Percentiles rank a stretch among this genome's conserved stretches.
phyloP scores from a whole-genome alignment of 2,797 vertebrate genomes.

The Zalophus californianus region DNA sequence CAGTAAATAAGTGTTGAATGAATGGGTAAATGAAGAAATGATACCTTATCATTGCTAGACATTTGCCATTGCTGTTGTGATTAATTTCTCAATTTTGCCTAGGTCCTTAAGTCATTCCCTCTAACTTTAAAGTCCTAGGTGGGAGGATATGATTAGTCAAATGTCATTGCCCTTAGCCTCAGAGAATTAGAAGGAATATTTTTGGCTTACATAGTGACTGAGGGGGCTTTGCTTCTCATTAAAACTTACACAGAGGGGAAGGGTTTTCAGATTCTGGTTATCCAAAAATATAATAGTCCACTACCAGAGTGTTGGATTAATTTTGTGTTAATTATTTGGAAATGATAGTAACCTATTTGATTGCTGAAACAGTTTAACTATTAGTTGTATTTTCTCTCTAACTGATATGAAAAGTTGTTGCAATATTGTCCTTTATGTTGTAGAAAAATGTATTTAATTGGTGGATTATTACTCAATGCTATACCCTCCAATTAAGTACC shows the following conservation, averaged over 20 bases:
- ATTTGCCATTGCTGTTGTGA: not conserved
- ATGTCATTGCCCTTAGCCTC: not conserved
- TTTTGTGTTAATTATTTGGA: not conserved
- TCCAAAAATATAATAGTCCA: not conserved
- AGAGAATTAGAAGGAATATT: not conserved
- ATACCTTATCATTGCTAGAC: not conserved
- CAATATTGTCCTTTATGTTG: not conserved
- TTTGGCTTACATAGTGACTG: not conserved
- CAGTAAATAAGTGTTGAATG: not conserved
- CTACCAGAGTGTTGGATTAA: not conserved
- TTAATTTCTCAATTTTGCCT: not conserved
- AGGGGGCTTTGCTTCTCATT: not conserved
- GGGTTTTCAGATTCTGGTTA: not conserved
- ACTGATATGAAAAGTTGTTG: not conserved
- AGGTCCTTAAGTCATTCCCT: not conserved
- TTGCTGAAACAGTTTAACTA: not conserved
- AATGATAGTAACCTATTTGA: not conserved
- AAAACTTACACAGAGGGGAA: not conserved
- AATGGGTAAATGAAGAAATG: not conserved
- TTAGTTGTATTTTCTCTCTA: not conserved
- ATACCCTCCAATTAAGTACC: not conserved
- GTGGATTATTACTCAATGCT: not conserved
- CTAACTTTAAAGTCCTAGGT: not conserved
- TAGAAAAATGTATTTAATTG: not conserved
- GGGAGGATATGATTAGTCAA: not conserved